Evolutionary conservation across 2,888 invertebrate genomes (phyloP).

Genomic region (Listrodromus nycthemerus): DNA sequence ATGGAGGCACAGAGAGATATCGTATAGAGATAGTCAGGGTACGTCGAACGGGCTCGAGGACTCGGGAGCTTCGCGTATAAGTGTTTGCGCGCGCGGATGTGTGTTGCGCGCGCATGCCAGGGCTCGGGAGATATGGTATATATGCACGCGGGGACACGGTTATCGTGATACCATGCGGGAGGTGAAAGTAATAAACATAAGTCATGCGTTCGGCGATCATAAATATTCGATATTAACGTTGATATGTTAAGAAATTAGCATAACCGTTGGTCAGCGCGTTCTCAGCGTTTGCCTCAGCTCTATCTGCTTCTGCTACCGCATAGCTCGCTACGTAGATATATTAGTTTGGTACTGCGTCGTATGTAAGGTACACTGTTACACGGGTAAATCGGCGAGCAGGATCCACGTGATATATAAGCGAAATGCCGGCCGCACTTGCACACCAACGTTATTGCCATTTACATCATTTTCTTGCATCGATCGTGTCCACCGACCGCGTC

Average conservation of each 20-base stretch:
- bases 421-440: slow-evolving; percentile 57
- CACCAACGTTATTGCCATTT: slow-evolving; percentile 67
- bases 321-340: slow-evolving; percentile 52
- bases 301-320: slow-evolving; percentile 62
- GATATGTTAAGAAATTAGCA: slow-evolving; percentile 82
- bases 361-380: slow-evolving; percentile 26
- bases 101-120: slow-evolving; percentile 4
- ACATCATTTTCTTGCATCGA: slow-evolving; percentile 77
- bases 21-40: not conserved
- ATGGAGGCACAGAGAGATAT: slow-evolving; percentile 13
- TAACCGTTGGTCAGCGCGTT: slow-evolving; percentile 77
- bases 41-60: slow-evolving; percentile 21
- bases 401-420: slow-evolving; percentile 44
- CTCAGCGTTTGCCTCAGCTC: slow-evolving; percentile 62
- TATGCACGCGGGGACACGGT: slow-evolving; percentile 71
- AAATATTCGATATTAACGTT: slow-evolving; percentile 84
- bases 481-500: slow-evolving; percentile 54
- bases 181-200: slow-evolving; percentile 83
- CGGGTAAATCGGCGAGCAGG: slow-evolving; percentile 49
- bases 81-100: not conserved
- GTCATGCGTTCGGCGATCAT: slow-evolving; percentile 82
- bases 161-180: slow-evolving; percentile 78
- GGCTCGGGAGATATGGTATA: slow-evolving; percentile 3
- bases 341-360: slow-evolving; percentile 22
- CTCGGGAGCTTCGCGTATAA: slow-evolving; percentile 19